These are phyloP conservation scores for Caranx melampygus DNA, from an alignment of 2,113 vertebrate species.

Conservation along the genomic window DNA sequence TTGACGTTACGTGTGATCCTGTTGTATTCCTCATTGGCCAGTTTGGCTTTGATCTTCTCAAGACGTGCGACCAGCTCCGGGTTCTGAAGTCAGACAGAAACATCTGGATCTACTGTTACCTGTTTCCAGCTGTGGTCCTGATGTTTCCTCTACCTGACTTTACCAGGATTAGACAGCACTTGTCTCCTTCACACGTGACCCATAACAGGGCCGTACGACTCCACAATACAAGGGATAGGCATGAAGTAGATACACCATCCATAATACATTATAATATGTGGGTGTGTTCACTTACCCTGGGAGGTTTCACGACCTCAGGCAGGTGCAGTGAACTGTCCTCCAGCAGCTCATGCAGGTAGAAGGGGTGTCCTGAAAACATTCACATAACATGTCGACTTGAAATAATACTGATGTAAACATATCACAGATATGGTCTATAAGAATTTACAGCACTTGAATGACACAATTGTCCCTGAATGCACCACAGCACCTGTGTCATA, in stretches of 20 bases:
- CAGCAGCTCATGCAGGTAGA: constrained; percentile 90
- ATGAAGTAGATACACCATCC: background rate
- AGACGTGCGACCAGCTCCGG: constrained; percentile 93
- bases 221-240: background rate
- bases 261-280: background rate
- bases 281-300: constrained; percentile 84
- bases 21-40: constrained; percentile 95
- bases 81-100: constrained; percentile 82
- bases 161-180: background rate
- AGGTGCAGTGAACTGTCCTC: constrained; percentile 91
- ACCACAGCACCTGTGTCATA: too few relatives aligned
- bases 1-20: constrained; percentile 93
- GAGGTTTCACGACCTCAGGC: constrained; percentile 87
- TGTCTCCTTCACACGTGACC: too few relatives aligned
- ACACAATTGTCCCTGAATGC: background rate
- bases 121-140: background rate
- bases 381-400: background rate
- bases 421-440: background rate
- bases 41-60: constrained; percentile 92
- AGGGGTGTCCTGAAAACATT: constrained; percentile 80
- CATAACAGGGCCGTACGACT: too few relatives aligned
- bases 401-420: background rate
- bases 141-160: background rate
- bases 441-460: background rate
- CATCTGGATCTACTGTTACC: background rate